Base-by-base conservation (phyloP, 2,888 invertebrate genomes). In the Thelaira solivaga region DNA sequence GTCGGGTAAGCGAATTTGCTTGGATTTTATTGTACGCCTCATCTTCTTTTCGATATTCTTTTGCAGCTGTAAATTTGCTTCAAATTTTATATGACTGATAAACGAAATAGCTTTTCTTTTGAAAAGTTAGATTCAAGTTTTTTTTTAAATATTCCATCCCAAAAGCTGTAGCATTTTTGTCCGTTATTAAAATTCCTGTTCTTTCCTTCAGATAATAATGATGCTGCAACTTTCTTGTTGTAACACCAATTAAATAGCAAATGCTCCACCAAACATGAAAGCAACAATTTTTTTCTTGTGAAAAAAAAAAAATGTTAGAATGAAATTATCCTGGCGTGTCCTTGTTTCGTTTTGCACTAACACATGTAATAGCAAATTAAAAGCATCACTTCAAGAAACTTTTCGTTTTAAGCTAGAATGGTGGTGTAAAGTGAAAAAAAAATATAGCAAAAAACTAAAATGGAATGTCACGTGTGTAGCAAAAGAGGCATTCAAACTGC, bases 251-350 rank as follows among this genome's bases (percentile, higher is more conserved):
- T 85, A 85, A 85, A 85, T 86, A 85, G 85, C 83, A 86, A 82
- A 84, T 85, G 86, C 85, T 84, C 85, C 85, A 85, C 81, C 85
- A 83, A 86, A 82, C 86, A 85, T 83, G 85, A 85, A 86, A 86
- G 85, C 84, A 86, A 84, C 83, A 84, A 85, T 84, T 84, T 81
- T n/a, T n/a, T n/a, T n/a, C n/a, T n/a, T 45, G 7, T 18, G 34
- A 47, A 51, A 53, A 41, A 47, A 51, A 53, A 41, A 76, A 64
- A 68, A 65, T 71, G 64, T 57, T 76, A 36, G 43, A 57, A 41
- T 53, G 39, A 53, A 64, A 76, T 76, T 71, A 71, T 76, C 59
- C 64, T 71, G 2, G 39, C 49, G 36, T 55, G 29, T 55, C 55
- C 51, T 34, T 67, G 20, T 49, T 53, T 43, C 51, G 13, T 65